These are phyloP conservation scores for Cassiopea xamachana DNA, from an alignment of 30 jellyfish, hydroid and myxozoan species.

Conservation along the genomic window DNA sequence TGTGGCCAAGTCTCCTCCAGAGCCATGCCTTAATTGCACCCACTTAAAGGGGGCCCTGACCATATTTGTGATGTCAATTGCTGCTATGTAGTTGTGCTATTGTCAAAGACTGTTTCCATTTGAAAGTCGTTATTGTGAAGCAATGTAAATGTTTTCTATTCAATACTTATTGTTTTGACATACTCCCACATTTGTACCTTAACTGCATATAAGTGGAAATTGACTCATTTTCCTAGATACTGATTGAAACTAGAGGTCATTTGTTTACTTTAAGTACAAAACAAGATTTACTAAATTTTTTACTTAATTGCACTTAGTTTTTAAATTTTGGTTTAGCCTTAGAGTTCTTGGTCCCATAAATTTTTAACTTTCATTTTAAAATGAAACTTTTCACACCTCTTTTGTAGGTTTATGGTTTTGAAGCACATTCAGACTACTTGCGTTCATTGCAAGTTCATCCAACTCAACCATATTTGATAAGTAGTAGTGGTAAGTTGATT, in stretches of 20 bases:
- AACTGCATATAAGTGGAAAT: too few species aligned
- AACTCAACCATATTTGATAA: slow-evolving; percentile 87
- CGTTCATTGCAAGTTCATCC: slow-evolving; percentile 99
- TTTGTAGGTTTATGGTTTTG: slow-evolving; percentile 94
- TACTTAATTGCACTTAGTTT: background rate
- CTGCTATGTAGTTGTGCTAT: too few species aligned
- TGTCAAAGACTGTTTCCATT: too few species aligned
- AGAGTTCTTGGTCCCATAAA: background rate
- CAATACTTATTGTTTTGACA: too few species aligned
- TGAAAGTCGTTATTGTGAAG: too few species aligned
- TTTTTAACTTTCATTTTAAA: background rate
- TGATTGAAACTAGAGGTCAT: background rate
- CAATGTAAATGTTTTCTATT: too few species aligned
- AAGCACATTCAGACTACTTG: slow-evolving; percentile 98
- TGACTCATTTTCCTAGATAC: background rate
- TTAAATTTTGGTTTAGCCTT: background rate
- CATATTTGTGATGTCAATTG: too few species aligned
- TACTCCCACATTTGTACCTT: too few species aligned
- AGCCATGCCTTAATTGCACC: too few species aligned
- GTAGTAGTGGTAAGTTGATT: slow-evolving; percentile 90
- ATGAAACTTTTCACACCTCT: background rate
- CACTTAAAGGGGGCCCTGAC: too few species aligned
- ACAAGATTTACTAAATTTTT: background rate
- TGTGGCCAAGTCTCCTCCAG: too few species aligned
- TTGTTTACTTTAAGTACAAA: background rate